Evolutionary conservation across 2,113 vertebrate species (phyloP).

Genomic region (Podilymbus podiceps): DNA sequence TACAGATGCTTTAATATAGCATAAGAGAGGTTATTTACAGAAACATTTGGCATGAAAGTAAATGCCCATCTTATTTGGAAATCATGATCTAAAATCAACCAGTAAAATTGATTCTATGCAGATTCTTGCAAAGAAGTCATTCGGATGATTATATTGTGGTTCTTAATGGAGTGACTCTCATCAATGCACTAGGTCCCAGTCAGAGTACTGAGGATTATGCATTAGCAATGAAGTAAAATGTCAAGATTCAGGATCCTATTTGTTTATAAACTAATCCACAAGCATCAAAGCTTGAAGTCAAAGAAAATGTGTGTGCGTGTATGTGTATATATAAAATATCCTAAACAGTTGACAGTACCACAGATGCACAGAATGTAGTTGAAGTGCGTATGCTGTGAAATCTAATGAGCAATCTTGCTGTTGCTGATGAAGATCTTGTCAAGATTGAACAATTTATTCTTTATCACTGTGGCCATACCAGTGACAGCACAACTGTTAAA

Average conservation of each 20-base stretch:
- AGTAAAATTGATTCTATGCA: not conserved
- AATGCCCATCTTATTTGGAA: not conserved
- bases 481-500: slow-evolving; percentile 54
- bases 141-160: not conserved
- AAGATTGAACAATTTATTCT: slow-evolving; percentile 45
- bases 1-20: not conserved
- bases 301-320: not conserved
- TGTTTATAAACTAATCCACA: slow-evolving; percentile 36
- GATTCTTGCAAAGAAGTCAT: not conserved
- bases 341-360: not conserved
- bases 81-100: not conserved
- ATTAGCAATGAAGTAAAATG: not conserved
- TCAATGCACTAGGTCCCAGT: not conserved
- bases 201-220: not conserved
- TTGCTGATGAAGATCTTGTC: slow-evolving; percentile 45
- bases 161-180: not conserved
- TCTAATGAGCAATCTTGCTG: slow-evolving; percentile 50
- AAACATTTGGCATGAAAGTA: not conserved
- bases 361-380: slow-evolving; percentile 3
- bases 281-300: not conserved
- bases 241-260: not conserved
- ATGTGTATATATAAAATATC: not conserved
- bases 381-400: slow-evolving; percentile 4
- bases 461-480: not conserved
- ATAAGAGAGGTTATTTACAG: not conserved